Evolutionary conservation across 2,888 invertebrate genomes (phyloP), one percentile per base, ranked within the genome.

Genomic region (Phalangium opilio): DNA sequence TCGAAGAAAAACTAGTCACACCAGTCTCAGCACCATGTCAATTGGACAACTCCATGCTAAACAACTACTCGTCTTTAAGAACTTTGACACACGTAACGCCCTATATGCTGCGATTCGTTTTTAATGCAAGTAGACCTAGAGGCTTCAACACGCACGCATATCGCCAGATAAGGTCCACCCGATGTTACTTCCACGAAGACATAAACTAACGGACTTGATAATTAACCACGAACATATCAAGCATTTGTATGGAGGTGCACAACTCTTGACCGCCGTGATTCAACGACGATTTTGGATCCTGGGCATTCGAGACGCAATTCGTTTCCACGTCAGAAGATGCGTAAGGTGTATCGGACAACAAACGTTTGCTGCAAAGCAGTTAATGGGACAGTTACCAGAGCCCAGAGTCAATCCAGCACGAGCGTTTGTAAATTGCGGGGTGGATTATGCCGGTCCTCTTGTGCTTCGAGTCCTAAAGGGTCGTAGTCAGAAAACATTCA

Each of bases 171-270:
- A 35, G 32, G 53, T 51, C 39, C 49, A 54, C 43, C 58, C 50
- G 3, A 48, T 54, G 1, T 14, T 58, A 11, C 45, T 57, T 1
- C 55, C 56, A 3, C 44, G 44, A 3, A 38, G 47, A 7, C 43
- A 50, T 41, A 43, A 43, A 8, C 36, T 56, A 7, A 50, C 51
- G 8, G 14, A 41, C 2, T 27, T 52, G 2, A 41, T 55, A 8
- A 47, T 56, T 17, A 34, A 27, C 2, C 8, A 43, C 38, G 39
- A 41, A 11, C 57, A 59, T 39, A 8, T 40, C 8, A 19, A 11
- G 3, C 40, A 49, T 47, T 47, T 51, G 12, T 55, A 57, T 50
- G 46, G 47, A 11, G 48, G 44, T 1, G n/a, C 44, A 2, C 36
- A 41, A 17, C 18, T 34, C 4, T 14, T 49, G 17, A 19, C 42